A percentile compares a stretch with the other conserved stretches of the same genome.
These are phyloP conservation scores for Sceloporus undulatus DNA, from an alignment of 2,113 vertebrate species.

Conservation along the genomic window DNA sequence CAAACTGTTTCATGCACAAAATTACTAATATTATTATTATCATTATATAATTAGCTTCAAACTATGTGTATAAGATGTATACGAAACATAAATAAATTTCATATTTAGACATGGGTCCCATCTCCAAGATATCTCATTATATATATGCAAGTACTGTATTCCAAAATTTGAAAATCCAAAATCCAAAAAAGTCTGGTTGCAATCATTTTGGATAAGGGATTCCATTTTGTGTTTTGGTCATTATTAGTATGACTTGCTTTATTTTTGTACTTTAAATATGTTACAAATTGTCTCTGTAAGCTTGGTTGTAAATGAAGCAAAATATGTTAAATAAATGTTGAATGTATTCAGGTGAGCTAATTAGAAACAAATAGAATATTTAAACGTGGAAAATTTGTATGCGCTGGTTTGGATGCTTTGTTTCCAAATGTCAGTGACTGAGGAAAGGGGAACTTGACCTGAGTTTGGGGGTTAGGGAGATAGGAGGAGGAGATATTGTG, in stretches of 20 bases:
- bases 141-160: too few species aligned
- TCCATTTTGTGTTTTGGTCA: not conserved
- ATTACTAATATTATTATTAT: too few species aligned
- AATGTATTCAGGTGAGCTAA: too few species aligned
- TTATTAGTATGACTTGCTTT: not conserved
- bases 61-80: too few species aligned
- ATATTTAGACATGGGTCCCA: too few species aligned
- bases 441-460: too few species aligned
- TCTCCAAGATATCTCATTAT: too few species aligned
- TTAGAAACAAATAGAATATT: not conserved
- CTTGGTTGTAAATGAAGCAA: not conserved
- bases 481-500: not conserved
- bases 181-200: too few species aligned
- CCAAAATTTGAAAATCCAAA: too few species aligned
- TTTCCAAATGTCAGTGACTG: not conserved
- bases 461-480: not conserved
- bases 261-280: not conserved
- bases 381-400: not conserved
- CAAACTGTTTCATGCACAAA: too few species aligned
- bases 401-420: not conserved
- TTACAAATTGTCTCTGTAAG: not conserved
- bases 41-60: too few species aligned
- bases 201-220: not conserved
- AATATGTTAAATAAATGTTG: not conserved
- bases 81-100: too few species aligned